Percentiles rank a stretch among this genome's conserved stretches.
These are phyloP conservation scores for Bos indicus DNA, from an alignment of 2,113 vertebrate genomes.

Conservation along the genomic window DNA sequence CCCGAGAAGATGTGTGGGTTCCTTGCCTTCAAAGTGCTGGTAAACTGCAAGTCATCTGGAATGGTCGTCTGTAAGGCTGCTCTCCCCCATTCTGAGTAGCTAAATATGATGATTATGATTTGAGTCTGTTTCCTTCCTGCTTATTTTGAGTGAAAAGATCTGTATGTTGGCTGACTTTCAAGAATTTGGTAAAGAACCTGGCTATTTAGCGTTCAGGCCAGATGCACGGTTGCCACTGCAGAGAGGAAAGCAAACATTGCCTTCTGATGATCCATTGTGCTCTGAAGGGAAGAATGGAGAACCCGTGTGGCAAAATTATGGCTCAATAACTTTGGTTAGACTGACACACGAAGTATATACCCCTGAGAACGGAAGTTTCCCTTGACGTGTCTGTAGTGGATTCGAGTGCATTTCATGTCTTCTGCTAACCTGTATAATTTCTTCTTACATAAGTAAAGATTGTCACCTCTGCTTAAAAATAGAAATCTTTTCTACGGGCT, in stretches of 20 bases:
- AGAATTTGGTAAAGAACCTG: conserved; percentile 49
- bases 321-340: conserved; percentile 65
- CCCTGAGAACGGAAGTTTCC: conserved; percentile 65
- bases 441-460: conserved; percentile 53
- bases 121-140: conserved; percentile 37
- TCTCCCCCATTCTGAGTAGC: conserved; percentile 2
- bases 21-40: not conserved
- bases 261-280: conserved; percentile 57
- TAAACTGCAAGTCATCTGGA: not conserved
- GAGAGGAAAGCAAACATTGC: conserved; percentile 56
- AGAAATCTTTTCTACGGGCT: not conserved
- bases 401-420: conserved; percentile 51
- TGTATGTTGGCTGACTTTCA: conserved; percentile 67
- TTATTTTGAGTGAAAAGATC: conserved; percentile 60
- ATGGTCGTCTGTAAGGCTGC: not conserved
- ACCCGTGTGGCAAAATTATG: conserved; percentile 60
- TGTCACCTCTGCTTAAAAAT: conserved; percentile 43
- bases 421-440: conserved; percentile 52
- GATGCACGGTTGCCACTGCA: conserved; percentile 56
- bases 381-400: conserved; percentile 26
- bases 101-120: conserved; percentile 48
- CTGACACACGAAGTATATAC: conserved; percentile 60
- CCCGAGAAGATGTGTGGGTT: not conserved
- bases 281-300: conserved; percentile 59
- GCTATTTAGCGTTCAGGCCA: conserved; percentile 63